Evolutionary conservation across 1,140 invertebrate species (phyloP).

Genomic region (Helicorthomorpha holstii): DNA sequence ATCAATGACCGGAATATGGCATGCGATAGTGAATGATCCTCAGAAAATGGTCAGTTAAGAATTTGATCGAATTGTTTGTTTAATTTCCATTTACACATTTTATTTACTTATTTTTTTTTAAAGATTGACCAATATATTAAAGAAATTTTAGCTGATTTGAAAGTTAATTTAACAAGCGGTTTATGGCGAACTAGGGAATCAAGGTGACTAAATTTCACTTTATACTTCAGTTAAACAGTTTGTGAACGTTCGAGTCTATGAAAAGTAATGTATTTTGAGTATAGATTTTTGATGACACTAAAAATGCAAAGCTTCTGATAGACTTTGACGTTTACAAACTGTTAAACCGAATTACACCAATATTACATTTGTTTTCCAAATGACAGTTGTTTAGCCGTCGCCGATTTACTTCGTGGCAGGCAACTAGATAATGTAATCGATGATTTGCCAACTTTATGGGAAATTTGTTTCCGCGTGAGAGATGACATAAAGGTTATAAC

Average conservation of each 20-base stretch:
- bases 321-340: no score
- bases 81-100: not conserved
- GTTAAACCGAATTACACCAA: no score
- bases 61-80: not conserved
- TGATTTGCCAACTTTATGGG: conserved; percentile 53
- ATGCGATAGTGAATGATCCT: conserved; percentile 67
- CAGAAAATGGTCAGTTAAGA: conserved; percentile 48
- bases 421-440: conserved; percentile 29
- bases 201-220: no score
- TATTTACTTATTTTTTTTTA: conserved; percentile 10
- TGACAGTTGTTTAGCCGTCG: conserved; percentile 54
- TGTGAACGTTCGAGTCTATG: no score
- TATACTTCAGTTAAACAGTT: conserved; percentile 6
- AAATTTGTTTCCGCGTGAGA: conserved; percentile 68
- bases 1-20: conserved; percentile 84
- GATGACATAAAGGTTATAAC: conserved; percentile 90
- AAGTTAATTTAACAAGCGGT: conserved; percentile 57
- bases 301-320: no score
- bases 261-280: no score
- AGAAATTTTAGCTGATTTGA: conserved; percentile 65
- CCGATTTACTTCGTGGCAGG: conserved; percentile 52
- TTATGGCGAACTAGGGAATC: conserved; percentile 82
- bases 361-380: no score
- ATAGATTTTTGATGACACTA: no score
- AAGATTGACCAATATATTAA: conserved; percentile 72